Evolutionary conservation across 2,888 invertebrate species (phyloP), one percentile per base, ranked within the genome.

Genomic region (Andrena trimmerana): DNA sequence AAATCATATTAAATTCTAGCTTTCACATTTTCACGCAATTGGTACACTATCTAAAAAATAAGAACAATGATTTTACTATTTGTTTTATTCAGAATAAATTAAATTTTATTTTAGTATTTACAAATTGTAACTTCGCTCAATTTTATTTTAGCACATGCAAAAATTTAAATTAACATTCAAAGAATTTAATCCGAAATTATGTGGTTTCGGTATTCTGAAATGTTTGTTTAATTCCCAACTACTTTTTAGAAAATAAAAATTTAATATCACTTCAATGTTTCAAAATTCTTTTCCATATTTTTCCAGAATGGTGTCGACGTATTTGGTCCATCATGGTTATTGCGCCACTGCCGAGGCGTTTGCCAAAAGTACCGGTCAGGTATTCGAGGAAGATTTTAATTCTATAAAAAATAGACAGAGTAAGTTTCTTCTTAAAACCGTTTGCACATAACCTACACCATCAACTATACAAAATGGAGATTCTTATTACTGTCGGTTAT

Each of bases 291-390:
- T 4, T 59, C 36, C 20, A 8, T 16, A 42, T 27, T 67, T 67
- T 73, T 71, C 6, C 95, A 99, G 99, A 95, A 97, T 99, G 97
- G 98, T 99, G 86, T 98, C 98, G 85, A 97, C 99, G 86, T 99
- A 99, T 95, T 96, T 99, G 94, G 98, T 99, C 90, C 99, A 99
- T 95, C 99, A 99, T 95, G 99, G 99, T 78, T 99, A 99, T 95
- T 98, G 98, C 96, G 96, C 98, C 93, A 97, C 99, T 86, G 99
- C 99, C 88, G 98, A 99, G 95, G 97, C 98, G 48, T 99, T 99
- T 95, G 97, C 98, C 90, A 96, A 97, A 94, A 97, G 97, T 92
- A 98, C 99, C 77, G 97, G 97, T 63, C 98, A 98, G 95, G 96
- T 96, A 91, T 97, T 99, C 94, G 96, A 97, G 92, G 99, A 99